Percentiles rank a stretch among this genome's conserved stretches.
These are phyloP conservation scores for Drosophila ananassae DNA, from an alignment of 1,140 invertebrate genomes.

Conservation along the genomic window DNA sequence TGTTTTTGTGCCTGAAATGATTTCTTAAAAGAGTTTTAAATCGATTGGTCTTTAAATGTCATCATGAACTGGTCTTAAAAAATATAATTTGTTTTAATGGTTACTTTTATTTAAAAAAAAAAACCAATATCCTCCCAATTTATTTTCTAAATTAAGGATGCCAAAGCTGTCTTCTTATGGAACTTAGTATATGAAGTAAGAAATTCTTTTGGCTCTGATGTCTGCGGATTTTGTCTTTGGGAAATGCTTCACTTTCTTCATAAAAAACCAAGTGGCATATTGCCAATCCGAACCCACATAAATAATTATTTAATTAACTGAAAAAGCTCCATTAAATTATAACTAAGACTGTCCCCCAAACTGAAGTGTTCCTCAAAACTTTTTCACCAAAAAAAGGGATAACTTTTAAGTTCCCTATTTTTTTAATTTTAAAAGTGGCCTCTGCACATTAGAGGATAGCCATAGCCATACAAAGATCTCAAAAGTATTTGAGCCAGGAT, in stretches of 20 bases:
- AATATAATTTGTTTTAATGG: no score
- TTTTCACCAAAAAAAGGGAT: no score
- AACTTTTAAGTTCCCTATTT: not conserved
- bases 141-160: no score
- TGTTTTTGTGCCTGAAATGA: not conserved
- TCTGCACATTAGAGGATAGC: not conserved
- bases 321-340: not conserved
- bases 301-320: not conserved
- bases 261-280: not conserved
- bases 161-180: no score
- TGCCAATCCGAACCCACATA: not conserved
- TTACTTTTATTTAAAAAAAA: no score
- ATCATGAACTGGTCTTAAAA: not conserved
- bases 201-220: not conserved
- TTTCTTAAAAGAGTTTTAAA: not conserved
- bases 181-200: not conserved
- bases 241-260: not conserved
- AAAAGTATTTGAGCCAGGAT: constrained; percentile 8
- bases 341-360: not conserved
- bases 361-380: not conserved
- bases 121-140: no score
- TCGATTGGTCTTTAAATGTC: no score
- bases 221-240: not conserved
- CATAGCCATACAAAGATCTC: not conserved
- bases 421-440: not conserved